Conservation (phyloP, 2,888 invertebrate species). For the Mythimna ferrago region DNA sequence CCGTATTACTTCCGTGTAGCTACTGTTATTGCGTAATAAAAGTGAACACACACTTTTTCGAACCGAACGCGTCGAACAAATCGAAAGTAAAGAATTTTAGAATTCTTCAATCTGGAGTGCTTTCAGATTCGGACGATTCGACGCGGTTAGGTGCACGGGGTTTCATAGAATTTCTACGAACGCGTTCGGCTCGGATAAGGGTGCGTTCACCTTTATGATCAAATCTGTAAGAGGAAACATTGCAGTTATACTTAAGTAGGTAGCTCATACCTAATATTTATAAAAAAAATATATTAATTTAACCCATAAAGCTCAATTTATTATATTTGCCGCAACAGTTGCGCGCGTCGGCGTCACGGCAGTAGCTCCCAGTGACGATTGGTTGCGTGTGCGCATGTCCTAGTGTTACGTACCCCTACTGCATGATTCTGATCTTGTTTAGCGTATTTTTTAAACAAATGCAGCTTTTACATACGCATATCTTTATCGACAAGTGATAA, state of each 20-base stretch:
- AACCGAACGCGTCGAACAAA: no score
- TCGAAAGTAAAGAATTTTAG: no score
- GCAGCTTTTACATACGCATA: constrained; percentile 75
- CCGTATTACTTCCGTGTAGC: neutral
- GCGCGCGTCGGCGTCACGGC: constrained; percentile 37
- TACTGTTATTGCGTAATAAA: neutral
- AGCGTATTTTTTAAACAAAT: constrained; percentile 66
- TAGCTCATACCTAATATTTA: neutral
- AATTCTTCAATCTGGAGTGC: no score
- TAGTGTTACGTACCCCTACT: constrained; percentile 44
- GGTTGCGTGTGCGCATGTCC: constrained; percentile 26
- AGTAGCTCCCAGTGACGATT: constrained; percentile 33
- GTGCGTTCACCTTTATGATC: no score
- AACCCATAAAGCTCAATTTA: neutral
- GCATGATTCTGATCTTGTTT: constrained; percentile 53
- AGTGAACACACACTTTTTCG: no score
- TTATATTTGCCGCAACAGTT: constrained; percentile 42
- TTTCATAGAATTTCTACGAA: no score
- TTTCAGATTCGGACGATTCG: no score
- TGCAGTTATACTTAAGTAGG: neutral
- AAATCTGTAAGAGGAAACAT: neutral
- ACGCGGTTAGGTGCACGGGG: no score
- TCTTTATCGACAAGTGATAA: constrained; percentile 76
- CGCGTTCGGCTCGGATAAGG: no score
- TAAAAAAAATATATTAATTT: no score